Evolutionary conservation across 2,888 invertebrate genomes (phyloP).

Genomic region (Xiphydria camelus): DNA sequence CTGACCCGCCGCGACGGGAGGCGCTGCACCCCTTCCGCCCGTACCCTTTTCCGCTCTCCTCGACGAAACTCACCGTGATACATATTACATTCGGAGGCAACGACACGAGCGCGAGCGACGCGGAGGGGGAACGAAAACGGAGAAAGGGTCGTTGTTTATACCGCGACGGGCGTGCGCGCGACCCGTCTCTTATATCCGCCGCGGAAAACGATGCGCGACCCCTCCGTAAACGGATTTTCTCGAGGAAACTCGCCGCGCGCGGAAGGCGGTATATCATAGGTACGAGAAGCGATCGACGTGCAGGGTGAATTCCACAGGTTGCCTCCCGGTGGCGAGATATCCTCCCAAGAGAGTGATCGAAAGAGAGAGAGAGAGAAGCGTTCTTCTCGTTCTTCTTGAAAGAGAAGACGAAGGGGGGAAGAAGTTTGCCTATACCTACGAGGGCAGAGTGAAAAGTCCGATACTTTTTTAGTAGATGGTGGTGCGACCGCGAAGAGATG

Average conservation of each 20-base stretch:
- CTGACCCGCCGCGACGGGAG: not conserved
- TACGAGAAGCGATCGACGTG: conserved; percentile 25
- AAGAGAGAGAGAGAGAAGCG: conserved; percentile 3
- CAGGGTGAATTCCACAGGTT: conserved; percentile 44
- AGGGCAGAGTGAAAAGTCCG: no score
- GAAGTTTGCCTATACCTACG: no score
- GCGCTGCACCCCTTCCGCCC: no score
- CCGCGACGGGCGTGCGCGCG: not conserved
- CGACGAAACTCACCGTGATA: conserved; percentile 18
- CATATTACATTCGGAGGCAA: conserved; percentile 25
- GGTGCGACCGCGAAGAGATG: no score
- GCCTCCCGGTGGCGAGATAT: no score
- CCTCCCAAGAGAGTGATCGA: not conserved
- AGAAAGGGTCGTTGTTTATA: not conserved
- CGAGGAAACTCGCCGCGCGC: conserved; percentile 25
- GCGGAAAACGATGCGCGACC: not conserved
- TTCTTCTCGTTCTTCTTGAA: conserved; percentile 30
- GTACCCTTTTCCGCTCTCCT: not conserved
- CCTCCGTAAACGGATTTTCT: no score
- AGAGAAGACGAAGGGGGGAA: conserved; percentile 13
- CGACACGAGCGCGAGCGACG: not conserved
- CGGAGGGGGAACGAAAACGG: conserved; percentile 7
- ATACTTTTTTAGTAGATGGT: no score
- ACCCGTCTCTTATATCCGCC: not conserved
- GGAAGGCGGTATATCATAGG: not conserved